A percentile compares a stretch with the other conserved stretches of the same genome.
Evolutionary conservation across 2,797 vertebrate species (phyloP).

Genomic region (Arnoldichthys spilopterus): DNA sequence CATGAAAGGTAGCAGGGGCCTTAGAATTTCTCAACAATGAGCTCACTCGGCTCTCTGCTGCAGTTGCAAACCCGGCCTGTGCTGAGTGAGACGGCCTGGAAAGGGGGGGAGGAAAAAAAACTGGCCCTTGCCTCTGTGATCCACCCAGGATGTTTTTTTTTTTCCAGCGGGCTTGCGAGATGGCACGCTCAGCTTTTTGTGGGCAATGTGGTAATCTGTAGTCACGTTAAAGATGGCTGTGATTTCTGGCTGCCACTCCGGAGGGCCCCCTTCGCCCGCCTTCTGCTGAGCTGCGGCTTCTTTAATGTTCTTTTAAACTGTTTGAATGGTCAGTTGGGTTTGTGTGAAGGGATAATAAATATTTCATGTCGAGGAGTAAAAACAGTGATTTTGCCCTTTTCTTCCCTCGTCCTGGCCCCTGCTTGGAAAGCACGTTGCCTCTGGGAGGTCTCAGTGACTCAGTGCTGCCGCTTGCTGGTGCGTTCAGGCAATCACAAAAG

Average conservation of each 20-base stretch:
- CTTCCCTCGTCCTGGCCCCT: conserved; percentile 60
- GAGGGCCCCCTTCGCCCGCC: conserved; percentile 61
- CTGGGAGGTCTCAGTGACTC: conserved; percentile 67
- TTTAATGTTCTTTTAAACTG: conserved; percentile 72
- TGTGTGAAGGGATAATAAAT: conserved; percentile 76
- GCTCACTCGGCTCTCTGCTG: conserved; percentile 48
- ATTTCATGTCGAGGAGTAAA: conserved; percentile 79
- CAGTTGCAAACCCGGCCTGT: not conserved
- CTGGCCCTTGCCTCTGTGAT: conserved; percentile 44
- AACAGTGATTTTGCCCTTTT: conserved; percentile 77
- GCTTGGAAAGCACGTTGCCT: conserved; percentile 58
- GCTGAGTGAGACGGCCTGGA: conserved; percentile 25
- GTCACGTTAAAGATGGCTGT: conserved; percentile 70
- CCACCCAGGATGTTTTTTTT: conserved; percentile 42
- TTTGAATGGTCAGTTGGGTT: conserved; percentile 70
- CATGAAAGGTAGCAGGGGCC: conserved; percentile 49
- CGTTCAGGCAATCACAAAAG: conserved; percentile 50
- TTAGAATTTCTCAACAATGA: conserved; percentile 56
- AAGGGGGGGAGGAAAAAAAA: conserved; percentile 25
- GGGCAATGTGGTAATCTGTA: conserved; percentile 60
- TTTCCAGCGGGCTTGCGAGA: conserved; percentile 24
- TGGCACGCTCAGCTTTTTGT: conserved; percentile 53
- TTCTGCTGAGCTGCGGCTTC: conserved; percentile 55
- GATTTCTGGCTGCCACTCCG: conserved; percentile 61
- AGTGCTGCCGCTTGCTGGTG: conserved; percentile 88